A percentile compares a stretch with the other conserved stretches of the same genome.
These are phyloP conservation scores for Castor canadensis DNA, from an alignment of 2,113 vertebrate genomes.

Conservation along the genomic window DNA sequence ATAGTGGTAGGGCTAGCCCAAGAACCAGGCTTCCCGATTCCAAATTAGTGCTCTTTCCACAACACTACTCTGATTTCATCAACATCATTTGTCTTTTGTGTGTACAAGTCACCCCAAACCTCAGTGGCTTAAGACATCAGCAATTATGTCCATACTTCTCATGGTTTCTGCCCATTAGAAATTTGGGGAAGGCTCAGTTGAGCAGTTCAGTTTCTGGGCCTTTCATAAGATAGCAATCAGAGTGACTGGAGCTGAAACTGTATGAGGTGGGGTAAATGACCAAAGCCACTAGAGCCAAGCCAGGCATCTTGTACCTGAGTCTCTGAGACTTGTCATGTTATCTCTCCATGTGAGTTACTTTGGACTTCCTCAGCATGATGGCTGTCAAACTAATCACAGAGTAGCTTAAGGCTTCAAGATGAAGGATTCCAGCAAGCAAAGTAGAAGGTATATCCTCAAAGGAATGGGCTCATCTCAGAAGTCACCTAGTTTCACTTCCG, in stretches of 20 bases:
- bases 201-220: neutral
- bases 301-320: neutral
- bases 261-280: neutral
- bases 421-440: neutral
- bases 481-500: neutral
- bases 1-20: no score
- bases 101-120: neutral
- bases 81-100: neutral
- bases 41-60: neutral
- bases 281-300: neutral
- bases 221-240: neutral
- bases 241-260: neutral
- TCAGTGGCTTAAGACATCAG: neutral
- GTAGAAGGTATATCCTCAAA: neutral
- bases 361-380: neutral
- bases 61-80: neutral
- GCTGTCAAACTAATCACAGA: neutral
- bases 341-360: neutral
- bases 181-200: neutral
- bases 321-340: neutral
- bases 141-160: neutral
- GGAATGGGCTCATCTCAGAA: neutral
- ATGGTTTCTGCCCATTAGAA: neutral
- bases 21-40: no score
- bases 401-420: neutral